These are phyloP conservation scores for Chelonus insularis DNA, from an alignment of 1,140 invertebrate genomes.

Conservation along the genomic window DNA sequence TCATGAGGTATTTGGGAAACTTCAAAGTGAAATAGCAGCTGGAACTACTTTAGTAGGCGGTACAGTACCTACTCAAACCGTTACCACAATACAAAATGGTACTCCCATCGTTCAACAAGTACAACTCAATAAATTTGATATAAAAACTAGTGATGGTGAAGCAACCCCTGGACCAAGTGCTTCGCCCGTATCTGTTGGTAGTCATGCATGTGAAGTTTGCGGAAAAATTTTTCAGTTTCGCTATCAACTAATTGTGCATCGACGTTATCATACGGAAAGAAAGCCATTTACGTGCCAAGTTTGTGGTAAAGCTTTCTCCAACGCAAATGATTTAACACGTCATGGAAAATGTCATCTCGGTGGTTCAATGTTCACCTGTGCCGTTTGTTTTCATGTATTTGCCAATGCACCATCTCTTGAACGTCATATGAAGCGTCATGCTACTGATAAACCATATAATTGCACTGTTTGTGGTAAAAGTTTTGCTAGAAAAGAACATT, in stretches of 20 bases:
- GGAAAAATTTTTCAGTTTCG: conserved; percentile 84
- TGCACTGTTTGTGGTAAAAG: conserved; percentile 84
- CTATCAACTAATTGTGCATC: conserved; percentile 82
- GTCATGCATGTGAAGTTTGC: conserved; percentile 79
- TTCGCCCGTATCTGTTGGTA: conserved; percentile 63
- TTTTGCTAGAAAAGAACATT: conserved; percentile 83
- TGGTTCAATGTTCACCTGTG: conserved; percentile 74
- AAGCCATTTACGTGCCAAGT: conserved; percentile 85
- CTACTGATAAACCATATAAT: conserved; percentile 79
- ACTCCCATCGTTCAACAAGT: conserved; percentile 57
- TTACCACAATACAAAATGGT: conserved; percentile 57
- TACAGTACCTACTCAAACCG: conserved; percentile 60
- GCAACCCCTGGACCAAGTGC: conserved; percentile 59
- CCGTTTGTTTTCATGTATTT: conserved; percentile 75
- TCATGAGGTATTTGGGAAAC: conserved; percentile 84
- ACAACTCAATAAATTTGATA: conserved; percentile 64
- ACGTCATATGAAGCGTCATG: conserved; percentile 75
- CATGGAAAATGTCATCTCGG: conserved; percentile 82
- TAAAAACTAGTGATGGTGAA: conserved; percentile 59
- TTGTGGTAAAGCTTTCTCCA: conserved; percentile 78
- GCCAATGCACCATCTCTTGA: conserved; percentile 72
- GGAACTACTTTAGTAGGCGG: conserved; percentile 53
- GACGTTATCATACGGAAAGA: conserved; percentile 80
- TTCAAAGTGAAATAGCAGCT: conserved; percentile 65
- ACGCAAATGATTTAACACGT: conserved; percentile 73